Evolutionary conservation across 2,888 invertebrate genomes (phyloP).

Genomic region (Tipula vernalis): DNA sequence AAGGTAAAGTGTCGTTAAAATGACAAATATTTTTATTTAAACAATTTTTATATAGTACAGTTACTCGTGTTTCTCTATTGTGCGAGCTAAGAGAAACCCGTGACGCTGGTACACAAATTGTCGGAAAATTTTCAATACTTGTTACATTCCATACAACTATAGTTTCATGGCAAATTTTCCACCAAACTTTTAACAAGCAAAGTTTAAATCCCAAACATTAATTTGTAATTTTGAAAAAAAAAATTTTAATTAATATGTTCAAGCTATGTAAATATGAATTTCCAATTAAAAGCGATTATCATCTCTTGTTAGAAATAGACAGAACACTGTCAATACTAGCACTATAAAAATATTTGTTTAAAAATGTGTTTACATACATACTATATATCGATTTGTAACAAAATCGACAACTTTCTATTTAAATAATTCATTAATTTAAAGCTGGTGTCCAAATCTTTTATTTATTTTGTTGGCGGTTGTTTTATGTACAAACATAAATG

Average conservation of each 20-base stretch:
- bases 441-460: not conserved
- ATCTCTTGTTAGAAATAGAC: not conserved
- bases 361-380: not conserved
- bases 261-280: not conserved
- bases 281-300: not conserved
- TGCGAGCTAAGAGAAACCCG: too few species aligned
- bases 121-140: too few species aligned
- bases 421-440: not conserved
- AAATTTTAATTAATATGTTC: not conserved
- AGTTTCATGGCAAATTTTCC: too few species aligned
- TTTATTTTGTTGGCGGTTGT: not conserved
- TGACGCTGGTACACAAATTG: too few species aligned
- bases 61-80: too few species aligned
- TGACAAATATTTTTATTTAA: too few species aligned
- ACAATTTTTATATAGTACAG: too few species aligned
- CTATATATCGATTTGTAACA: not conserved
- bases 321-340: not conserved
- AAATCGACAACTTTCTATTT: not conserved
- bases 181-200: not conserved
- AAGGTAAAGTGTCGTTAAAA: too few species aligned
- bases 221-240: not conserved
- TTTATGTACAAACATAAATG: not conserved
- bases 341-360: not conserved
- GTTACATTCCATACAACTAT: too few species aligned
- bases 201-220: not conserved